Base-by-base conservation (phyloP, 2,113 vertebrate species). In the Lepidothrix coronata region DNA sequence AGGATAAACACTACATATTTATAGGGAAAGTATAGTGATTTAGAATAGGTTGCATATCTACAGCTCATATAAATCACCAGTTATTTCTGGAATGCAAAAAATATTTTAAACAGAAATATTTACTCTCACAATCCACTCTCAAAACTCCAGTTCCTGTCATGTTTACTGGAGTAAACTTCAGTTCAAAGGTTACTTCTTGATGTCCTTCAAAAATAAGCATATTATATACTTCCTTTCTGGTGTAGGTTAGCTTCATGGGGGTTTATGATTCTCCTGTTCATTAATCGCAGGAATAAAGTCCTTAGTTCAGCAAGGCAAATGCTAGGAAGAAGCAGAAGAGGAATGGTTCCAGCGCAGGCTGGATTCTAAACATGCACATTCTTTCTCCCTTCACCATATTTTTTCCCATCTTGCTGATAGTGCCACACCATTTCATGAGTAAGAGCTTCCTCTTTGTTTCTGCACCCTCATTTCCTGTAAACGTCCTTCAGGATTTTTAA, bases 21-120 rank as follows among this genome's bases (percentile, higher is more conserved):
- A 84, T 80, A 86, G 13, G 0, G 76, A 76, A 77, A 80, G 35
- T 49, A 48, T 39, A 46, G 35, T 84, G 15, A 48, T 71, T 93
- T 86, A 59, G 55, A 77, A 67, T 0, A 2, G 27, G 22, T 77
- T 81, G 61, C 33, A 28, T 83, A 75, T 67, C 63, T 78, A 43
- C 46, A 71, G 79, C 14, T 84, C 59, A 91, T 28, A 80, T 37
- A 86, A 94, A 73, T 83, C 54, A 88, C 24, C 33, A 84, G 61
- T 57, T 93, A 91, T 95, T 95, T 89, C 76, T 93, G 89, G 76
- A 95, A 95, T 67, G 68, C 48, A 88, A 91, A 88, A 93, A 67
- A 51, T 21, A 80, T 33, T 39, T 62, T 39, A 46, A 63, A 59
- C 27, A 92, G 83, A 93, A 93, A 68, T 91, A 84, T 76, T 92